These are phyloP conservation scores for Drymonia ruficornis DNA, from an alignment of 2,888 invertebrate genomes.

Conservation along the genomic window DNA sequence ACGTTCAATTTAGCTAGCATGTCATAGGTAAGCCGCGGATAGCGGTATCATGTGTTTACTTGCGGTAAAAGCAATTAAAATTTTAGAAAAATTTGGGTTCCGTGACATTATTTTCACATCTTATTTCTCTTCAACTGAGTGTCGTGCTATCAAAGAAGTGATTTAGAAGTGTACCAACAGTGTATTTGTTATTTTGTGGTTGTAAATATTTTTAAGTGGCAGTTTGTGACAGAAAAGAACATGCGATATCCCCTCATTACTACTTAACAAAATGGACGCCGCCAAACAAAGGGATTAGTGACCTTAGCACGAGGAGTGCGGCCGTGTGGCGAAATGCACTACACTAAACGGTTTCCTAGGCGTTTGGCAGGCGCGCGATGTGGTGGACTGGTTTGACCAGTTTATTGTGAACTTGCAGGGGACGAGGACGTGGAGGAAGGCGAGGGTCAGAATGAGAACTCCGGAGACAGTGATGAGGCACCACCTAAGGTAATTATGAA, in stretches of 20 bases:
- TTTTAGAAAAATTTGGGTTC: conserved; percentile 69
- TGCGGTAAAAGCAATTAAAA: conserved; percentile 84
- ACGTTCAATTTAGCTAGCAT: conserved; percentile 82
- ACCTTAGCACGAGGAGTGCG: conserved; percentile 81
- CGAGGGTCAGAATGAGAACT: conserved; percentile 88
- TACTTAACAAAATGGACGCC: conserved; percentile 92
- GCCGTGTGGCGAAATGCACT: conserved; percentile 55
- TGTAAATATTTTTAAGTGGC: conserved; percentile 84
- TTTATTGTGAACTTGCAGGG: conserved; percentile 75
- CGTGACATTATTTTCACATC: conserved; percentile 34
- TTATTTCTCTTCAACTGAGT: conserved; percentile 32
- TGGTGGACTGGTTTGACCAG: conserved; percentile 72
- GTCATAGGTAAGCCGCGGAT: conserved; percentile 85
- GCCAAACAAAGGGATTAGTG: conserved; percentile 91
- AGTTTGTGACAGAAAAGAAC: conserved; percentile 85
- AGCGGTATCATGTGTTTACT: conserved; percentile 86
- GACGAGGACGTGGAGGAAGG: conserved; percentile 90
- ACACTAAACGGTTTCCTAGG: conserved; percentile 52
- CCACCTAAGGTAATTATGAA: conserved; percentile 80
- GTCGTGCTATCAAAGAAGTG: conserved; percentile 38
- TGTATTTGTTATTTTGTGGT: conserved; percentile 72
- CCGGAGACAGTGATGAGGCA: conserved; percentile 90
- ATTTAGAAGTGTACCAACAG: conserved; percentile 47
- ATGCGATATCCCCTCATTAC: conserved; percentile 88
- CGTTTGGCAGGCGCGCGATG: conserved; percentile 52